Evolutionary conservation across 2,888 invertebrate species (phyloP).

Genomic region (Drosophila mettleri): DNA sequence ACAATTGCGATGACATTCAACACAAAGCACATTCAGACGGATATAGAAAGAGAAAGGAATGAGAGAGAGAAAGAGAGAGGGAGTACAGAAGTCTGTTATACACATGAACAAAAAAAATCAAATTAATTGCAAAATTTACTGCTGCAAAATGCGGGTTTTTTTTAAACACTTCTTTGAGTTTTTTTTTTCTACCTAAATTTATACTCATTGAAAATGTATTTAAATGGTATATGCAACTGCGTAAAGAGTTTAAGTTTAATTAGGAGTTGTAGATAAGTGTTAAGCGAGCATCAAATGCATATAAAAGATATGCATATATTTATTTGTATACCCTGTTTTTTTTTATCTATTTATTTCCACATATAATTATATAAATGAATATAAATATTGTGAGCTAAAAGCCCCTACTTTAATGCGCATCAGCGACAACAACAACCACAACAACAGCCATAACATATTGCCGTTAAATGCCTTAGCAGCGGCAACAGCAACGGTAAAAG

Average conservation of each 20-base stretch:
- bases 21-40: slow-evolving; percentile 10
- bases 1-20: slow-evolving; percentile 68
- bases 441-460: slow-evolving; percentile 32
- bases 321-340: neutral
- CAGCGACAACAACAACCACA: slow-evolving; percentile 28
- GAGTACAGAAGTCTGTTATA: slow-evolving; percentile 1
- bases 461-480: slow-evolving; percentile 52
- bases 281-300: neutral
- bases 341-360: no score
- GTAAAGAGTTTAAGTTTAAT: neutral
- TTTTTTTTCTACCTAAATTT: neutral
- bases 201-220: neutral
- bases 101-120: slow-evolving; percentile 35
- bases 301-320: neutral
- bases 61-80: neutral
- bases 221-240: neutral
- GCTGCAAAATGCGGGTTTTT: slow-evolving; percentile 51
- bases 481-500: slow-evolving; percentile 22
- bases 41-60: neutral
- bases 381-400: slow-evolving; percentile 12
- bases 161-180: neutral
- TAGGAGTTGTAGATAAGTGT: neutral
- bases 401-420: slow-evolving; percentile 32
- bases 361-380: slow-evolving; percentile 5
- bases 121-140: slow-evolving; percentile 65